These are phyloP conservation scores for Gadopsis bispinosus DNA, from an alignment of 2,797 vertebrate genomes.

Conservation along the genomic window DNA sequence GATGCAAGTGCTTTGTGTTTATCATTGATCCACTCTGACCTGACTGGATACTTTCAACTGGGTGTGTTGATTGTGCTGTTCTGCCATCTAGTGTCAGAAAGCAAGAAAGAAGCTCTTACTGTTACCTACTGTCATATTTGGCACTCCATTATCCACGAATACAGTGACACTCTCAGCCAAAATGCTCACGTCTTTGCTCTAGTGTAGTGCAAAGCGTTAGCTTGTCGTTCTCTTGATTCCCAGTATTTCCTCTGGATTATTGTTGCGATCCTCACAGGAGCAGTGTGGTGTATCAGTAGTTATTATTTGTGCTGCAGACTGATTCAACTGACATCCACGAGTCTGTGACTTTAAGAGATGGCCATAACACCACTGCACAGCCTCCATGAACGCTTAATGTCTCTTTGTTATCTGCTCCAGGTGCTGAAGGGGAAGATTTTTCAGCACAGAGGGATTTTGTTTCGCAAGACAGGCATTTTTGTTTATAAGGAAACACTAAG, in stretches of 20 bases:
- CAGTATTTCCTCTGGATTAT: not conserved
- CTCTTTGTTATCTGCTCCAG: slow-evolving; percentile 58
- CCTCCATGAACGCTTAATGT: slow-evolving; percentile 46
- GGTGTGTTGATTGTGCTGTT: slow-evolving; percentile 12
- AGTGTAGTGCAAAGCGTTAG: not conserved
- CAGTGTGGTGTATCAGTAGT: not conserved
- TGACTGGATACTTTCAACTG: not conserved
- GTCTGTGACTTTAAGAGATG: slow-evolving; percentile 49
- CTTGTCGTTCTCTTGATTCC: not conserved
- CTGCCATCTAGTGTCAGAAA: slow-evolving; percentile 66
- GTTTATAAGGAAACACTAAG: not conserved
- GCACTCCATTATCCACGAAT: not conserved
- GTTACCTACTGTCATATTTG: not conserved
- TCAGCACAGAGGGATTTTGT: slow-evolving; percentile 29
- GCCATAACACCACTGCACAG: slow-evolving; percentile 22
- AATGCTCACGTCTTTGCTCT: not conserved
- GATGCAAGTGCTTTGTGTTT: slow-evolving; percentile 14
- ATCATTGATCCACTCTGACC: slow-evolving; percentile 14
- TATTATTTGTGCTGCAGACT: slow-evolving; percentile 37
- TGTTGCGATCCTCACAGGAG: not conserved
- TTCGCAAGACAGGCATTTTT: not conserved
- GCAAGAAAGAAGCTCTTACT: not conserved
- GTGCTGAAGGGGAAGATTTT: slow-evolving; percentile 38
- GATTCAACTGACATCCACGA: slow-evolving; percentile 61
- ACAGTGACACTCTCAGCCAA: not conserved